Percentiles rank a stretch among this genome's conserved stretches.
These are phyloP conservation scores for Ochotona curzoniae DNA, from an alignment of 2,113 vertebrate genomes.

Conservation along the genomic window DNA sequence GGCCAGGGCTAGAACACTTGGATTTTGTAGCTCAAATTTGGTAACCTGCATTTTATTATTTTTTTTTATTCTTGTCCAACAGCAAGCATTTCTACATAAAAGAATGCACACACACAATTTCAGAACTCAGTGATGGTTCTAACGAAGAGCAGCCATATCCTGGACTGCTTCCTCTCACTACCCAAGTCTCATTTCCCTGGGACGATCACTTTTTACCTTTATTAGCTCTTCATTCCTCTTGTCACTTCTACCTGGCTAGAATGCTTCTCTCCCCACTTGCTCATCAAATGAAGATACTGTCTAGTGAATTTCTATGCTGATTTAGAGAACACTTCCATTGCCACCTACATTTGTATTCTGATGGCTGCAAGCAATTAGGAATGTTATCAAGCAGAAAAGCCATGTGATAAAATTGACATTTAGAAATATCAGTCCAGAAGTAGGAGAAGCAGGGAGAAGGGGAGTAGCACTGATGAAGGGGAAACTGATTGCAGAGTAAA, in stretches of 20 bases:
- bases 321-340: background rate
- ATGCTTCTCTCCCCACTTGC: background rate
- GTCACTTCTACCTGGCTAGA: background rate
- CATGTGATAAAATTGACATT: background rate
- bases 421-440: background rate
- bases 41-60: background rate
- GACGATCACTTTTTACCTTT: background rate
- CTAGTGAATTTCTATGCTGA: background rate
- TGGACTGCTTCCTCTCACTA: too few species aligned
- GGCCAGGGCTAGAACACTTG: background rate
- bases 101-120: background rate
- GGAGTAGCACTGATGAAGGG: background rate
- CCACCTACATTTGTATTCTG: background rate
- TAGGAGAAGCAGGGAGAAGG: background rate
- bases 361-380: background rate
- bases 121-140: background rate
- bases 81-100: background rate
- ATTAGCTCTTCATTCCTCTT: background rate
- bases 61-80: background rate
- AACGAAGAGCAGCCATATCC: accelerated
- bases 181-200: background rate
- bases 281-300: background rate
- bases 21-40: background rate
- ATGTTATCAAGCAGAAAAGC: background rate
- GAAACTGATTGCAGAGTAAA: background rate